phyloP scores from a whole-genome alignment of 2,888 invertebrate species.

The Syrphus vitripennis region DNA sequence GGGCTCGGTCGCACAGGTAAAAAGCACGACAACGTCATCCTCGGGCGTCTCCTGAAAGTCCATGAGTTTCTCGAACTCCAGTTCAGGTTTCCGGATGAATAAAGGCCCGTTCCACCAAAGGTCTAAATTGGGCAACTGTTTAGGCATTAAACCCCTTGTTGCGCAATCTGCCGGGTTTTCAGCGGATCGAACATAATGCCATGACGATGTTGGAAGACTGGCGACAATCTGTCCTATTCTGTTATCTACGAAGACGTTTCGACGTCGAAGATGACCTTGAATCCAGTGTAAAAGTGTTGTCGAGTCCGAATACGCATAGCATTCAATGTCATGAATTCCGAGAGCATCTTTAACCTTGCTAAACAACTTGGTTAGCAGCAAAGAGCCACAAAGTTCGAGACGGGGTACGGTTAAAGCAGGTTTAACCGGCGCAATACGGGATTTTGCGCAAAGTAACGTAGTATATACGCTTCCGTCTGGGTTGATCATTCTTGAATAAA shows the following conservation, averaged over 20 bases:
- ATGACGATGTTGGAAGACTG: neutral
- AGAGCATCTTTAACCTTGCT: neutral
- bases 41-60: neutral
- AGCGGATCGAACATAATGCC: neutral
- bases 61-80: neutral
- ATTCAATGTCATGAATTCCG: neutral
- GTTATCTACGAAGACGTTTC: neutral
- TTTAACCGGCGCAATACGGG: neutral
- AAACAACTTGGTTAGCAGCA: neutral
- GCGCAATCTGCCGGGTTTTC: neutral
- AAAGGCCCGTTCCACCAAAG: neutral
- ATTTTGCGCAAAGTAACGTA: neutral
- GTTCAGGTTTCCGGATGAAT: neutral
- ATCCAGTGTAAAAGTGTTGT: neutral
- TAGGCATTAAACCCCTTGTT: neutral
- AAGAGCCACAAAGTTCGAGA: neutral
- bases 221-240: neutral
- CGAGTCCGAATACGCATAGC: neutral
- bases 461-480: neutral
- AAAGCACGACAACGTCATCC: neutral
- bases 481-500: neutral
- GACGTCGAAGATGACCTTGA: neutral
- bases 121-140: neutral
- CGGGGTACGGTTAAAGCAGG: neutral
- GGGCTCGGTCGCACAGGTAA: neutral